These are phyloP conservation scores for Drosophila paracracens DNA, from an alignment of 2,888 invertebrate genomes.

Conservation along the genomic window DNA sequence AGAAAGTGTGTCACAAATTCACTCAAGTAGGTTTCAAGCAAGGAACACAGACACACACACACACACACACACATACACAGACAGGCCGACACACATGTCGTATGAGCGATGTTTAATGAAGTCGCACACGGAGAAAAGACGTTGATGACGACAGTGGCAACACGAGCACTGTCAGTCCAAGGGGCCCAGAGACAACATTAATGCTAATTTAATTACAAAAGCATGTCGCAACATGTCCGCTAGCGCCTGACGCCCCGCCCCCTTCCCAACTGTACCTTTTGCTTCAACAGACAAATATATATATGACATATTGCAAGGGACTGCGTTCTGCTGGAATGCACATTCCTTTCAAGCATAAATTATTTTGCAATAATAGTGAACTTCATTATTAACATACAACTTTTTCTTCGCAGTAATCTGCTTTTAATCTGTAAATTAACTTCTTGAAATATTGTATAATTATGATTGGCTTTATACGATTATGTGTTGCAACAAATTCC, in stretches of 20 bases:
- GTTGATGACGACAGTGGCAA: slow-evolving; percentile 47
- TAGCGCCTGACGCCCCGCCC: slow-evolving; percentile 1
- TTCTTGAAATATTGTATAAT: not conserved
- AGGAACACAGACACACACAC: slow-evolving; percentile 1
- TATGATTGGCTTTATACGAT: slow-evolving; percentile 7
- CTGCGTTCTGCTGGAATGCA: slow-evolving; percentile 12
- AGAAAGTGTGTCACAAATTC: slow-evolving; percentile 56
- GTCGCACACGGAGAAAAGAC: slow-evolving; percentile 36
- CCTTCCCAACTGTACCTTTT: slow-evolving; percentile 25
- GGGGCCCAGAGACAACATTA: slow-evolving; percentile 59
- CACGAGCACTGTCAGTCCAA: slow-evolving; percentile 39
- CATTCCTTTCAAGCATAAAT: not conserved
- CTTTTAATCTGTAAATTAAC: not conserved
- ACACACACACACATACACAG: not conserved
- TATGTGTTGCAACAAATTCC: not conserved
- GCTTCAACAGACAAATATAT: slow-evolving; percentile 11
- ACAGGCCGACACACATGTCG: slow-evolving; percentile 45
- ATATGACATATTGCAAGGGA: slow-evolving; percentile 29
- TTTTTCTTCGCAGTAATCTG: not conserved
- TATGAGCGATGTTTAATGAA: slow-evolving; percentile 72
- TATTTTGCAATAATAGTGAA: not conserved
- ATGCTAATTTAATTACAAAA: slow-evolving; percentile 72
- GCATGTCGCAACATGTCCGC: slow-evolving; percentile 53
- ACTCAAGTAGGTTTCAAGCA: slow-evolving; percentile 36
- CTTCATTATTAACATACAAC: not conserved